Base-by-base conservation (phyloP, 1,140 invertebrate genomes). In the Drosophila rufa region DNA sequence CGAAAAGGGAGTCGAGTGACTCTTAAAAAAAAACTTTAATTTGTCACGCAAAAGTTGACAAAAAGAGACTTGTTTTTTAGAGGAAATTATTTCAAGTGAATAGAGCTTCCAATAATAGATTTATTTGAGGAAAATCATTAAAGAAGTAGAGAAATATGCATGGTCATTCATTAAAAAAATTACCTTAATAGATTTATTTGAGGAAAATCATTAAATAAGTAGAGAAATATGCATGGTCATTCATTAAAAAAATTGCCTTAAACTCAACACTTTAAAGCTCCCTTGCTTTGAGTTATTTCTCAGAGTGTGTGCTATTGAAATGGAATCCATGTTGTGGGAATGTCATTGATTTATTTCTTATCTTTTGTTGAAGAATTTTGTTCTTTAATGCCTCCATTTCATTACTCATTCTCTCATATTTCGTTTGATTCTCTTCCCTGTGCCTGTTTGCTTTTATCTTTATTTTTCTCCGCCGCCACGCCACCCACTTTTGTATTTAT, bases 331-430 rank as follows among this genome's bases (percentile, higher is more conserved):
- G 1, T 14, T 56, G 40, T n/a, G 5, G 45, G 3, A 36, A 19
- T 46, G 42, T 47, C 64, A 68, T 69, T 69, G 36, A 73, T 71
- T 51, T 51, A 59, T 73, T 42, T 40, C 36, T 15, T 36, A n/a
- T 68, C 45, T 36, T 68, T 12, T 46, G 22, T 25, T 19, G 33
- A 45, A 62, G 56, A 61, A 45, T 61, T 62, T 53, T 7, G 17
- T 50, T 36, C 51, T 56, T 59, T 73, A 73, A 73, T 73, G 40
- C 45, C 12, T 25, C 38, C 53, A 73, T 73, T 73, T 60, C 67
- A 73, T 73, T 48, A 71, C 67, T 56, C 69, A 51, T 73, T 70
- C 68, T 73, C 55, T 58, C 68, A 73, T 60, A 60, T 73, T 73
- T 73, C 27, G 38, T 50, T 71, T 36, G 69, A 43, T 59, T 71